Evolutionary conservation across 2,797 vertebrate genomes (phyloP).

Genomic region (Manis javanica): DNA sequence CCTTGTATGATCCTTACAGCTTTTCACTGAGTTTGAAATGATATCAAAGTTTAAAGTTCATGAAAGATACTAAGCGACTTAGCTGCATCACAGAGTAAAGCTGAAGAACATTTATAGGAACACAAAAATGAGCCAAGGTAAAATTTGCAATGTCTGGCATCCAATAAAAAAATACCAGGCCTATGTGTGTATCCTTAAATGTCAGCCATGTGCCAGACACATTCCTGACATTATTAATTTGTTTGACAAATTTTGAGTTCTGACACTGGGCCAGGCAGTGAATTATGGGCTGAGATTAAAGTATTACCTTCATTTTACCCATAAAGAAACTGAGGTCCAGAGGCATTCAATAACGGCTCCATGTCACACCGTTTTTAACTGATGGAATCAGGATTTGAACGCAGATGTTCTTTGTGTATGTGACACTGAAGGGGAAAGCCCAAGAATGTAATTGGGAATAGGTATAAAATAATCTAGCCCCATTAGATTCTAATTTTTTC

Average conservation of each 20-base stretch:
- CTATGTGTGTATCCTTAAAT: not conserved
- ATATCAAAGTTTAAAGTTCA: not conserved
- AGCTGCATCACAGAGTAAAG: not conserved
- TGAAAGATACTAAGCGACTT: not conserved
- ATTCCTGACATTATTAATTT: not conserved
- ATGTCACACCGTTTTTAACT: not conserved
- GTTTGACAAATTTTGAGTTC: not conserved
- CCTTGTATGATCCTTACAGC: not conserved
- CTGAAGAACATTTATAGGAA: not conserved
- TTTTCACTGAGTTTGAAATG: not conserved
- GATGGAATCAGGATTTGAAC: not conserved
- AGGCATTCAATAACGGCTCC: not conserved
- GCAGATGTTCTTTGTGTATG: not conserved
- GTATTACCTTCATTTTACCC: conserved; percentile 59
- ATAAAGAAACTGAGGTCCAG: conserved; percentile 29
- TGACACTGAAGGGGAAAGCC: not conserved
- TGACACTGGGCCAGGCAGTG: not conserved
- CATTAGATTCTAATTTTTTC: not conserved
- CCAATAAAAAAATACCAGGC: not conserved
- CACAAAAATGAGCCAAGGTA: not conserved
- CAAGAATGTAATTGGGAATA: not conserved
- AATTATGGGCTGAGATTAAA: not conserved
- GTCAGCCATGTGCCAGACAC: not conserved
- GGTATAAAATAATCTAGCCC: not conserved
- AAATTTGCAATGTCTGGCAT: not conserved